Evolutionary conservation across 2,888 invertebrate genomes (phyloP).

Genomic region (Gryllus longicercus): DNA sequence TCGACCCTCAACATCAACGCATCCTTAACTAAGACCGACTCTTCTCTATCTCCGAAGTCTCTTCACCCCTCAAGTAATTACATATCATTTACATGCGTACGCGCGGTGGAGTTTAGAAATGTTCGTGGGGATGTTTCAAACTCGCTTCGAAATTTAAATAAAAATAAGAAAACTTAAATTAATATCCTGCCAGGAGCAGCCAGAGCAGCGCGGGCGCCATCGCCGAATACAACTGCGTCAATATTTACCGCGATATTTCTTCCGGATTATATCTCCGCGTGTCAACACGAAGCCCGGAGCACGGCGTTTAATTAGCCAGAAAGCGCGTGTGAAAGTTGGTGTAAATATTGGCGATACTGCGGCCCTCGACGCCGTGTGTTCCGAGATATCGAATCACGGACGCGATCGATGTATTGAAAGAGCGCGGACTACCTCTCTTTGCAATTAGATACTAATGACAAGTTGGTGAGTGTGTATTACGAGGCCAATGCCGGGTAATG

Average conservation of each 20-base stretch:
- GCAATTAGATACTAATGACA: background rate
- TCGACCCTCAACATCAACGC: too few relatives aligned
- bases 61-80: too few relatives aligned
- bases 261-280: background rate
- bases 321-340: background rate
- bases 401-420: conserved; percentile 4
- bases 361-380: too few relatives aligned
- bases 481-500: background rate
- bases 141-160: background rate
- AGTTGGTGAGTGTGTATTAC: background rate
- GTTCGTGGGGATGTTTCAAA: too few relatives aligned
- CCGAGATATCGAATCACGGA: background rate
- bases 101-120: too few relatives aligned
- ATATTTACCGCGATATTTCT: background rate
- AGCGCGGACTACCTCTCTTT: background rate
- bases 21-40: too few relatives aligned
- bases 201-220: too few relatives aligned
- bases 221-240: background rate
- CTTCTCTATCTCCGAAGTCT: too few relatives aligned
- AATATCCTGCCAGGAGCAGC: background rate
- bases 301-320: background rate
- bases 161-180: background rate
- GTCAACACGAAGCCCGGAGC: background rate
- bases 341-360: background rate
- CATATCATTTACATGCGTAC: too few relatives aligned